Evolutionary conservation across 2,888 invertebrate species (phyloP).

Genomic region (Chrysotoxum bicinctum): DNA sequence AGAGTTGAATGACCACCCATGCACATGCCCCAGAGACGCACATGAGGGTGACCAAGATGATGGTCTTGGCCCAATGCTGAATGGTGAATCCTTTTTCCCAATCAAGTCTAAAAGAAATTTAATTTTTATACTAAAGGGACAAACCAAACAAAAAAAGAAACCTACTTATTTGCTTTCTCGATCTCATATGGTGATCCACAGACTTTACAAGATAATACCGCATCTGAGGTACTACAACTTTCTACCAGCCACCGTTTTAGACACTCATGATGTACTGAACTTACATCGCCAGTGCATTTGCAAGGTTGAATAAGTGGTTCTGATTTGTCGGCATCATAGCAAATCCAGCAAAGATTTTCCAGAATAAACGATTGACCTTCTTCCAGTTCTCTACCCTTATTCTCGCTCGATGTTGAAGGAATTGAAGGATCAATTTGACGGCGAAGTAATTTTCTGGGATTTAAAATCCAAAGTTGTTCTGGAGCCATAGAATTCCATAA

Average conservation of each 20-base stretch:
- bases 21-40: conserved; percentile 89
- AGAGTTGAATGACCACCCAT: conserved; percentile 91
- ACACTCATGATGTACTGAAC: conserved; percentile 95
- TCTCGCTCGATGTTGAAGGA: conserved; percentile 80
- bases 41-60: conserved; percentile 89
- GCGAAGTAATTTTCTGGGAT: conserved; percentile 92
- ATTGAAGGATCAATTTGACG: conserved; percentile 84
- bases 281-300: conserved; percentile 95
- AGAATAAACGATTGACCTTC: conserved; percentile 84
- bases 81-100: conserved; percentile 93
- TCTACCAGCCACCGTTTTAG: conserved; percentile 94
- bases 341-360: conserved; percentile 94
- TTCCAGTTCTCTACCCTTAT: conserved; percentile 80
- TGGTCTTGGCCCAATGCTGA: conserved; percentile 92
- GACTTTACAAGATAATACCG: conserved; percentile 90
- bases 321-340: conserved; percentile 90
- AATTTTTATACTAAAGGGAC: neutral
- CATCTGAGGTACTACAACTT: conserved; percentile 88
- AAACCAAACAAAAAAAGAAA: conserved; percentile 2
- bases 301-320: conserved; percentile 95
- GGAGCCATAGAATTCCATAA: conserved; percentile 98
- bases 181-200: conserved; percentile 92
- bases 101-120: conserved; percentile 83
- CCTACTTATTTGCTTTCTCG: conserved; percentile 87
- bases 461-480: conserved; percentile 95